Evolutionary conservation across 2,888 invertebrate genomes (phyloP), one percentile per base, ranked within the genome.

Genomic region (Eupithecia tripunctaria): DNA sequence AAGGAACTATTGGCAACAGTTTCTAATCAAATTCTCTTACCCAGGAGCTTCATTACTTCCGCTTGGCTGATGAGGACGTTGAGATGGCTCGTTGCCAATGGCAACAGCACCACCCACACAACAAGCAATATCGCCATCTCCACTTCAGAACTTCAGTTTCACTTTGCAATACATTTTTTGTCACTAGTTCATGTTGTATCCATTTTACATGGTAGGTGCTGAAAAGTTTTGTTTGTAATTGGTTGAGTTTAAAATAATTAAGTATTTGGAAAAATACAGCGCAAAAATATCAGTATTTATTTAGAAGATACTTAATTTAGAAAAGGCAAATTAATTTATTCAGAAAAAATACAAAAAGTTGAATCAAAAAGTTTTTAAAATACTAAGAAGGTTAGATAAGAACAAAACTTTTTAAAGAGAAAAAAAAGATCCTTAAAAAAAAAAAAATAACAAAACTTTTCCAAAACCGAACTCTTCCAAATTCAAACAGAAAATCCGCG

Each of bases 31-130:
- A 82, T 81, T 75, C 74, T 91, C 96, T 96, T 93, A 97, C 97
- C 97, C 91, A 97, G 92, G 84, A 97, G 94, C 94, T 97, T 97
- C 96, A 96, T 96, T 87, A 97, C 97, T 95, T 97, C 97, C 79
- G 96, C 96, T 89, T 96, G 96, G 90, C 96, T 97, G 94, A 97
- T 97, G 92, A 97, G 97, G 86, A 97, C 96, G 92, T 97, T 96
- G 86, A 97, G 95, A 95, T 97, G 96, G 89, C 96, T 96, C 89
- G 95, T 94, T 92, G 95, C 95, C 93, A 93, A 87, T 82, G 94
- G 92, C 91, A 94, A 91, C 91, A 92, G 88, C 81, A 89, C 87
- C 83, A 89, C 89, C 91, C 92, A 93, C 81, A 89, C 91, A 82
- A 91, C 86, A 81, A 92, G 86, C 84, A 89, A 86, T 84, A 86